Base-by-base conservation (phyloP, 2,888 invertebrate species). In the Caenorhabditis virilis region DNA sequence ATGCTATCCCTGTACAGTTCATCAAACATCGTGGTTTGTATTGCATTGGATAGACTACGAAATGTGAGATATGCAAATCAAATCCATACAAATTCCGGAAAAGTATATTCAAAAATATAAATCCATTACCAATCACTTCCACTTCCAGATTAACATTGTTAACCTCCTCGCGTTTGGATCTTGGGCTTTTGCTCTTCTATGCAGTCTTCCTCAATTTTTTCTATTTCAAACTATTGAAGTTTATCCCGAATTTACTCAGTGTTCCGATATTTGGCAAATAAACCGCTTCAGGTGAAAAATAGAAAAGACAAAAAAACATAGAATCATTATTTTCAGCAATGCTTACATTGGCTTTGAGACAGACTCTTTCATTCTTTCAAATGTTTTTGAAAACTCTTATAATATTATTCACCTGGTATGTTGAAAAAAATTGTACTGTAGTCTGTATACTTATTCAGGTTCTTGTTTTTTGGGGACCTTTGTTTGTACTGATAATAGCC, bases 391-490 rank as follows among this genome's bases (percentile, higher is more conserved):
- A 51, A 66, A 70, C 30, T 36, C 68, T n/a, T 79, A 81, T 71
- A 72, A 79, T 39, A 67, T 81, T 35, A 52, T 67, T 15, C 81
- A 81, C 63, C 47, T 79, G 66, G 78, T 78, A 38, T 25, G n/a
- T n/a, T n/a, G 13, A 30, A 30, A 30, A 30, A 30, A 30, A 30
- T n/a, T n/a, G n/a, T n/a, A n/a, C n/a, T n/a, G n/a, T n/a, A n/a
- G n/a, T n/a, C n/a, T n/a, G n/a, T n/a, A n/a, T n/a, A n/a, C n/a
- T n/a, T n/a, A n/a, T 74, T 56, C 61, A 79, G 75, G 46, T 80
- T 25, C 62, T 80, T 30, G 82, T 82, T 7, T 82, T 82, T 68
- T 82, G 78, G 72, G 80, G 80, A 6, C 82, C 82, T 20, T 64
- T 81, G 25, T 36, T 76, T 18, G 66, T 77, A 7, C 63, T 82